Evolutionary conservation across 2,113 vertebrate genomes (phyloP), one percentile per base, ranked within the genome.

Genomic region (Laticauda laticaudata): DNA sequence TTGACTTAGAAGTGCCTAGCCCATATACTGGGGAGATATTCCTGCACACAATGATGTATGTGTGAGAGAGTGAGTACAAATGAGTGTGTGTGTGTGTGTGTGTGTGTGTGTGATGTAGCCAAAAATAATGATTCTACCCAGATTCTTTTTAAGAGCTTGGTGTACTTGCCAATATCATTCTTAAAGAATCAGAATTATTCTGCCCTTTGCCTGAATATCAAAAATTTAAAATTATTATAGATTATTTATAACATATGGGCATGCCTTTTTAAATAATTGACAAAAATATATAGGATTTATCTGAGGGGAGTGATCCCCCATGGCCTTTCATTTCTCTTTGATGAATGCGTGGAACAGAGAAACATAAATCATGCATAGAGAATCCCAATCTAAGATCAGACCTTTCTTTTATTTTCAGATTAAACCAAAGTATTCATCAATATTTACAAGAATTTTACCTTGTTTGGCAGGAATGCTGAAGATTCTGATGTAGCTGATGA

Each of bases 381-480:
- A 81, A 39, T 81, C n/a, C n/a, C 69, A 81, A 81, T 81, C 69
- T 39, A 81, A 81, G 6, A 39, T 39, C 69, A 81, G 69, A 81
- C 34, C 5, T 81, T 81, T 81, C 15, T 20, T n/a, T 75, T 81
- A 51, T 51, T 81, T 48, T 86, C 10, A 48, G 85, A 86, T 11
- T 86, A 48, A 86, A 26, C 2, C 43, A 48, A 48, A 5, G 9
- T 2, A 11, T 45, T 91, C 0, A 9, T 10, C n/a, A 93, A 9
- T 12, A 51, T 90, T 56, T 85, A 61, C 23, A 53, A 87, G 26
- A 94, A 86, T 29, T 96, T 93, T 97, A 99, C 99, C 98, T 98
- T 96, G 94, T 97, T 96, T 97, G 98, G 97, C 98, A 98, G 92
- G 98, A 97, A 43, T 97, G 94, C 90, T 95, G 92, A 54, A 99